Conservation (phyloP, 2,113 vertebrate species). For the Onychorhynchus coronatus region DNA sequence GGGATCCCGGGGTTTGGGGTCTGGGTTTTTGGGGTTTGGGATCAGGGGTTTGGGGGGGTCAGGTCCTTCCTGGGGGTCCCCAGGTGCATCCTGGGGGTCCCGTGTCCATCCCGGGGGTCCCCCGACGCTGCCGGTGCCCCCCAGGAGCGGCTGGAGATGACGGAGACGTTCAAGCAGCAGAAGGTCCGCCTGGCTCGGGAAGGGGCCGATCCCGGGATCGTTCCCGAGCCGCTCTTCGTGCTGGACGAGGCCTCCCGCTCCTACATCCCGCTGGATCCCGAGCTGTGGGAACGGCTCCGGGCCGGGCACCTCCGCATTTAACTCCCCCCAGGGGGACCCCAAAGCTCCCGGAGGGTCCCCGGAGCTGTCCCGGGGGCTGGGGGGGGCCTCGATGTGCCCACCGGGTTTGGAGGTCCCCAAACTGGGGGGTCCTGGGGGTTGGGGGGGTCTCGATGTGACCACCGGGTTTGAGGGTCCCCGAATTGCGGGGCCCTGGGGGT, state of each 20-base stretch:
- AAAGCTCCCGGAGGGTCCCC: not conserved
- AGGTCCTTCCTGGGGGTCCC: no score
- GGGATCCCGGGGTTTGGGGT: no score
- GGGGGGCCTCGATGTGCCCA: not conserved
- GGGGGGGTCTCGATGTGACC: no score
- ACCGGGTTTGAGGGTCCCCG: not conserved
- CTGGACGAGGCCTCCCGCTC: not conserved
- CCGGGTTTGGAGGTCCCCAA: no score
- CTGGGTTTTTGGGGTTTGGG: no score
- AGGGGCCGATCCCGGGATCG: not conserved
- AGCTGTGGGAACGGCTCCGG: conserved; percentile 12
- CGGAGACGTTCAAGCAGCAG: conserved; percentile 43
- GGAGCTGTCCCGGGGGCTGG: no score
- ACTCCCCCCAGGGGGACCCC: not conserved
- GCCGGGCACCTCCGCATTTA: not conserved
- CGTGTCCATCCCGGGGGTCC: no score
- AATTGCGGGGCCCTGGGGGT: no score
- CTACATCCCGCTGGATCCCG: not conserved
- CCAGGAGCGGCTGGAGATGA: not conserved
- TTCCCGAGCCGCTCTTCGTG: not conserved
- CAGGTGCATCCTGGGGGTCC: no score
- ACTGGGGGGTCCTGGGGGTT: no score
- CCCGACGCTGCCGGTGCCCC: not conserved
- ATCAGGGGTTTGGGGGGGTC: no score
- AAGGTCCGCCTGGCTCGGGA: conserved; percentile 69